phyloP scores from a whole-genome alignment of 2,888 invertebrate species.

The Synergus gifuensis region DNA sequence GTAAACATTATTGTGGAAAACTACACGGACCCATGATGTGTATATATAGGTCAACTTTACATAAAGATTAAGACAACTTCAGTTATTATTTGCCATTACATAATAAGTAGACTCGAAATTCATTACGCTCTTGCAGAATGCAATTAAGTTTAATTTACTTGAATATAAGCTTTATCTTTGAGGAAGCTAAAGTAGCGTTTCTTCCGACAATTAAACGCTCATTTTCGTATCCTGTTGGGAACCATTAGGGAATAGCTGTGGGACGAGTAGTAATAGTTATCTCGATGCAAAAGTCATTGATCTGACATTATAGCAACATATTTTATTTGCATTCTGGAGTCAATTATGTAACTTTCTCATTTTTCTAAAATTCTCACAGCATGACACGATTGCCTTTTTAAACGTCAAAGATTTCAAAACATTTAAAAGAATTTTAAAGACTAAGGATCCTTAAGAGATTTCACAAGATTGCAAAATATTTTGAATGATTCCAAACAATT shows the following conservation, averaged over 20 bases:
- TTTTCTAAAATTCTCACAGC: neutral
- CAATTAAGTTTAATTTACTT: neutral
- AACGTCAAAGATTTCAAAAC: too few relatives aligned
- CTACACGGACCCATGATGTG: too few relatives aligned
- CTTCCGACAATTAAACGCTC: conserved; percentile 36
- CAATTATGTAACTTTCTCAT: neutral
- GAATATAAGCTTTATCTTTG: neutral
- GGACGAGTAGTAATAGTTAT: neutral
- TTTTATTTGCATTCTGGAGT: neutral
- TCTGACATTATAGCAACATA: neutral
- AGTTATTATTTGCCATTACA: neutral
- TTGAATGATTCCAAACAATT: too few relatives aligned
- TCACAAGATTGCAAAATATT: too few relatives aligned
- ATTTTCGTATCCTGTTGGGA: conserved; percentile 37
- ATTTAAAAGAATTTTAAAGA: too few relatives aligned
- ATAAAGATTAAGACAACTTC: neutral
- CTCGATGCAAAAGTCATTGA: neutral
- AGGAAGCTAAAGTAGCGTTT: neutral
- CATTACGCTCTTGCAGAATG: neutral
- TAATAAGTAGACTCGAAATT: neutral
- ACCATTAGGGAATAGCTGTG: conserved; percentile 26
- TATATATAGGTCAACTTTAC: too few relatives aligned
- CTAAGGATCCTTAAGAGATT: too few relatives aligned
- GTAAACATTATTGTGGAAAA: too few relatives aligned
- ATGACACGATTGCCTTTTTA: too few relatives aligned